Base-by-base conservation (phyloP, 2,888 invertebrate genomes). In the Pandemis heparana region DNA sequence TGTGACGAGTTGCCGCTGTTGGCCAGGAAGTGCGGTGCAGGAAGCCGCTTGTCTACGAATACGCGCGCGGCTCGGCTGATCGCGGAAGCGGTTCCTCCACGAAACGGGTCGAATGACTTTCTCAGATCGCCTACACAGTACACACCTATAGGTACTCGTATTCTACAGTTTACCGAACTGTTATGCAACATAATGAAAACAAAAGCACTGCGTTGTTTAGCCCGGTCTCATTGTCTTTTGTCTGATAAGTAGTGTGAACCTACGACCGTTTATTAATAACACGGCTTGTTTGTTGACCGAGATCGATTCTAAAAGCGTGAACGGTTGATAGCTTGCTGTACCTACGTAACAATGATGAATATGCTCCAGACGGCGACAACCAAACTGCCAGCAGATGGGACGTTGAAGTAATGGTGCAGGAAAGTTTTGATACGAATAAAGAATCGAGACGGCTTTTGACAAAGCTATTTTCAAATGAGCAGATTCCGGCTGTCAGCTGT, bases 71-170 rank as follows among this genome's bases (percentile, higher is more conserved):
- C 75, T 59, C 59, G 53, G 14, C 67, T 76, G 76, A 60, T 81
- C 74, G 74, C 84, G 83, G 85, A 85, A 85, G 83, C 83, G 79
- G 82, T 83, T 83, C 84, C 83, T 78, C 78, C 71, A 76, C 72
- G 75, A 85, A 87, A 88, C 88, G 79, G 86, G 87, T 87, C 85
- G 85, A 84, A 83, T 85, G 73, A 70, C 75, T 76, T 75, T 73
- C 75, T 75, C 70, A 65, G 63, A 68, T 70, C 62, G 69, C 70
- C 48, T 48, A 48, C 53, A 68, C 39, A 12, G 14, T 64, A 51
- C 65, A 64, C 69, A 69, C 43, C 46, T 68, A 63, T 59, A 69
- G 9, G 16, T 38, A 56, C 38, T 32, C 23, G 53, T 48, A 12
- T 68, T 77, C 75, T 78, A 78, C 77, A 81, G 81, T 82, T 84